phyloP scores from a whole-genome alignment of 2,113 vertebrate species.

The Sus scrofa region DNA sequence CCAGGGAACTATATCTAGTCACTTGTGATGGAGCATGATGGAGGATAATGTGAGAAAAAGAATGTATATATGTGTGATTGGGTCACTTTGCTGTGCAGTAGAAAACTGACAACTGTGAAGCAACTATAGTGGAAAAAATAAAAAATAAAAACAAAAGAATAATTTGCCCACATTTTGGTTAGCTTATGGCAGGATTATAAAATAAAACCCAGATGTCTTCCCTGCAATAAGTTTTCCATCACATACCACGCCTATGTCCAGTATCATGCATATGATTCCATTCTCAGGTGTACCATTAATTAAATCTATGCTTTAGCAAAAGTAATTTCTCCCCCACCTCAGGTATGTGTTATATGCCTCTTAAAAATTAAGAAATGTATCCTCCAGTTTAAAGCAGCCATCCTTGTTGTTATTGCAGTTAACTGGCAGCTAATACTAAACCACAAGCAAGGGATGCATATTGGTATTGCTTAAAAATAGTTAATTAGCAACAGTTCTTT shows the following conservation, averaged over 20 bases:
- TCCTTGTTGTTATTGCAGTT: not conserved
- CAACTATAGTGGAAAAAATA: too few relatives aligned
- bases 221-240: not conserved
- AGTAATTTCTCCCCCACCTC: not conserved
- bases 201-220: not conserved
- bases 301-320: not conserved
- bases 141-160: not conserved
- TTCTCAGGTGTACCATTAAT: not conserved
- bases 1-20: too few relatives aligned
- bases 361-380: constrained; percentile 1
- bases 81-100: too few relatives aligned
- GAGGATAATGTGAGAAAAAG: too few relatives aligned
- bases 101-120: too few relatives aligned
- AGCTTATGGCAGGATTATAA: not conserved
- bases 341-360: not conserved
- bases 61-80: too few relatives aligned
- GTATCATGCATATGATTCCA: not conserved
- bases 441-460: not conserved
- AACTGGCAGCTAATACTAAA: not conserved
- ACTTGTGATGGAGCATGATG: too few relatives aligned
- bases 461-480: not conserved
- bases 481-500: not conserved
- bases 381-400: not conserved
- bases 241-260: not conserved
- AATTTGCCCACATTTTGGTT: not conserved